These are phyloP conservation scores for Alcis repandata DNA, from an alignment of 2,888 invertebrate species.

Conservation along the genomic window DNA sequence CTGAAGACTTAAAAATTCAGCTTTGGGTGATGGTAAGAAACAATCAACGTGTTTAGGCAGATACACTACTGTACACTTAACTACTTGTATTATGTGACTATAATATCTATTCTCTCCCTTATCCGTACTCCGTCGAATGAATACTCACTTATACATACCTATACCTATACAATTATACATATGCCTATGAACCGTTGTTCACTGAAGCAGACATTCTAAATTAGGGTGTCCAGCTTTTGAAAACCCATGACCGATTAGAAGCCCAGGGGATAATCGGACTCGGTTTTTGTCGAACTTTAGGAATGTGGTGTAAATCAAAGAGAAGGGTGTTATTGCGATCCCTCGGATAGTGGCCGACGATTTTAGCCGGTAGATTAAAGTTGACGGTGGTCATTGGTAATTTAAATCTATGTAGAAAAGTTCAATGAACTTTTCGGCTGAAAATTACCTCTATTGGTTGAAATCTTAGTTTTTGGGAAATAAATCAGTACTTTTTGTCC, in stretches of 20 bases:
- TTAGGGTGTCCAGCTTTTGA: conserved; percentile 52
- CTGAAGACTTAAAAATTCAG: too few species aligned
- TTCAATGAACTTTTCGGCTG: not conserved
- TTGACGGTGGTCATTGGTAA: not conserved
- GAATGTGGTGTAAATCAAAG: conserved; percentile 45
- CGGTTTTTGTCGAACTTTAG: conserved; percentile 52
- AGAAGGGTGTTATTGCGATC: conserved; percentile 37
- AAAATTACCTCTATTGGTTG: too few species aligned
- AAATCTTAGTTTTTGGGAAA: not conserved
- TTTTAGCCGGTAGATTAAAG: conserved; percentile 17
- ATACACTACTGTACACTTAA: too few species aligned
- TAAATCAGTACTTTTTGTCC: too few species aligned
- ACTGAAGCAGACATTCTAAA: conserved; percentile 49
- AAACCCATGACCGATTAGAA: conserved; percentile 65
- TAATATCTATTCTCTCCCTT: not conserved
- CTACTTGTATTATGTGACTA: too few species aligned
- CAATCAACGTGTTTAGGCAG: too few species aligned
- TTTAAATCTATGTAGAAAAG: not conserved
- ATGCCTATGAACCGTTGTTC: conserved; percentile 39
- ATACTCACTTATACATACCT: too few species aligned
- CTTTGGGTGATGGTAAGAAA: too few species aligned
- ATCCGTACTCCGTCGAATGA: not conserved
- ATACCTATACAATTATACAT: too few species aligned
- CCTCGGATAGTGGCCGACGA: conserved; percentile 8
- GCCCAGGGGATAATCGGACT: conserved; percentile 61